Conservation (phyloP, 2,888 invertebrate genomes). For the Synergus japonicus region DNA sequence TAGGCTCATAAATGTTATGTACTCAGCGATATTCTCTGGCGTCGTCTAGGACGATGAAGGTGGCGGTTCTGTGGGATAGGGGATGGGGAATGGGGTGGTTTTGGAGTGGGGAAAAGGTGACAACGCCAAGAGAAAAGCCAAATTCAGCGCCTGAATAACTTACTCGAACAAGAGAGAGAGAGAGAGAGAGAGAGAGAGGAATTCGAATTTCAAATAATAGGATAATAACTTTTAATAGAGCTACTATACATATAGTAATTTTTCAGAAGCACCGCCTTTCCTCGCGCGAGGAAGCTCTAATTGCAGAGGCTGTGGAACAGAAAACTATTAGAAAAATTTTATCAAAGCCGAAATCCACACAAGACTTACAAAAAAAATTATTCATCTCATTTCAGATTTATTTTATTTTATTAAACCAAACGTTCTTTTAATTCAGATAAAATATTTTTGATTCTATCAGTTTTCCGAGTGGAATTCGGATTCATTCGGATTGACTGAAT, state of each 20-base stretch:
- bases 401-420: too few relatives aligned
- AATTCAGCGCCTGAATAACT: slow-evolving; percentile 13
- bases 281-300: slow-evolving; percentile 21
- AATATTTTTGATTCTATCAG: too few relatives aligned
- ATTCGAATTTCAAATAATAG: slow-evolving; percentile 25
- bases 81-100: neutral
- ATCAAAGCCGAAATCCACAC: neutral
- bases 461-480: too few relatives aligned
- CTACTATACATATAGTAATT: slow-evolving; percentile 18
- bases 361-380: neutral
- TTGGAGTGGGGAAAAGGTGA: slow-evolving; percentile 4
- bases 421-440: too few relatives aligned
- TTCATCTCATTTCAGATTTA: neutral
- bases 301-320: slow-evolving; percentile 18
- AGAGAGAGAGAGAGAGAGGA: neutral
- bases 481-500: too few relatives aligned
- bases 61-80: slow-evolving; percentile 18
- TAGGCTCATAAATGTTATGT: slow-evolving; percentile 38
- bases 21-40: slow-evolving; percentile 37
- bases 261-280: slow-evolving; percentile 22
- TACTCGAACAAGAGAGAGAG: neutral
- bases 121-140: slow-evolving; percentile 6
- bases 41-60: slow-evolving; percentile 28
- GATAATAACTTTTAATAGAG: slow-evolving; percentile 21
- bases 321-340: slow-evolving; percentile 21